A percentile compares a stretch with the other conserved stretches of the same genome.
These are phyloP conservation scores for Lepilemur septentrionalis DNA, from an alignment of 2,797 vertebrate genomes.

Conservation along the genomic window DNA sequence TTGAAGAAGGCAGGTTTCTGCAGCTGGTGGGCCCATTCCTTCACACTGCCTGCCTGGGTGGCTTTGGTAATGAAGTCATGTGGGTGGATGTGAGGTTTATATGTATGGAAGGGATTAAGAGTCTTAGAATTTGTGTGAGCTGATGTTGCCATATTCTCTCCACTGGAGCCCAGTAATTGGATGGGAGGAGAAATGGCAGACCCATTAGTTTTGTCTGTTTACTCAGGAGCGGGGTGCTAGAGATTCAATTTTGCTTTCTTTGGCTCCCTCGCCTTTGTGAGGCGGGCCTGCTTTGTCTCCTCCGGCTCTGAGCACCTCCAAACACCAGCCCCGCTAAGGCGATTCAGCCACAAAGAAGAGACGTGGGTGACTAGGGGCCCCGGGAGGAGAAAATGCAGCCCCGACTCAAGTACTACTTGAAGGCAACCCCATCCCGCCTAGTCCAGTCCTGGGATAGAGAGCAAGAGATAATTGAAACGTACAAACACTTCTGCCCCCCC, in stretches of 20 bases:
- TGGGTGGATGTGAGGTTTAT: slow-evolving; percentile 90
- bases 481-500: slow-evolving; percentile 89
- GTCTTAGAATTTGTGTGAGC: slow-evolving; percentile 93
- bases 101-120: slow-evolving; percentile 96
- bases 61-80: slow-evolving; percentile 90
- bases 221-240: slow-evolving; percentile 91
- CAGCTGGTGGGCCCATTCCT: slow-evolving; percentile 87
- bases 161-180: slow-evolving; percentile 92
- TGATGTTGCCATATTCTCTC: slow-evolving; percentile 92
- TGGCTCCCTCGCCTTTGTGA: slow-evolving; percentile 92
- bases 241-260: slow-evolving; percentile 94
- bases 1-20: slow-evolving; percentile 85
- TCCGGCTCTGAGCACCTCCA: slow-evolving; percentile 89
- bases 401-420: slow-evolving; percentile 92
- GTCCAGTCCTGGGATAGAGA: slow-evolving; percentile 88
- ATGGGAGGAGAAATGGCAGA: slow-evolving; percentile 94
- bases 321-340: slow-evolving; percentile 91
- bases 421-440: slow-evolving; percentile 87
- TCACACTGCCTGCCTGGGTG: slow-evolving; percentile 93
- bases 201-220: slow-evolving; percentile 96
- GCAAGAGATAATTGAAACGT: slow-evolving; percentile 92
- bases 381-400: slow-evolving; percentile 84
- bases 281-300: slow-evolving; percentile 89
- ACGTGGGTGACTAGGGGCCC: slow-evolving; percentile 81
- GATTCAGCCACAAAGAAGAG: slow-evolving; percentile 90